Evolutionary conservation across 2,113 vertebrate species (phyloP), one percentile per base, ranked within the genome.

Genomic region (Indicator indicator): DNA sequence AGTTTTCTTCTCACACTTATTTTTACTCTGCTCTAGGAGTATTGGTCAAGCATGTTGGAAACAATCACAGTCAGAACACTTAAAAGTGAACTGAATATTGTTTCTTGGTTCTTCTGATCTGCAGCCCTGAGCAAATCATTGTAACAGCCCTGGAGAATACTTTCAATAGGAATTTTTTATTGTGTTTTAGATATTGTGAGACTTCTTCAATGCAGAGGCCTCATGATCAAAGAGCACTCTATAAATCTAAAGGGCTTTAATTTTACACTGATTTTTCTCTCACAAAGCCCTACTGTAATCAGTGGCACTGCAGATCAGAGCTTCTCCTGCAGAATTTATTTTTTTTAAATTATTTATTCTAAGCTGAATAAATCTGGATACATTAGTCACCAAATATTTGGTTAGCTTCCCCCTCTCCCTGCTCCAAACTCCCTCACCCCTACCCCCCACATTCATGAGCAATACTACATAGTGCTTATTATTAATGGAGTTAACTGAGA

Each of bases 221-320:
- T 52, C 21, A 58, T 94, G 59, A 91, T 93, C 87, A 95, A 94
- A 87, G 30, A 46, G 16, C 16, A 63, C 68, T 80, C 69, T 60
- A 80, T 63, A 90, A 58, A 79, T 81, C 54, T 33, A 91, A 44
- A 77, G n/a, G 18, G 21, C 23, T 92, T 91, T 92, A 94, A 91
- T 92, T 94, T 94, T 68, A 75, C 82, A 75, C 73, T 71, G 64
- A 91, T 94, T 91, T 91, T 11, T 60, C 60, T 89, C 62, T 71
- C 33, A 64, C 16, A 76, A 91, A 87, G 38, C 20, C 28, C 60
- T 62, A 17, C 13, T 80, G 65, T 89, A 86, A 86, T 54, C 0
- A 0, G 50, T 70, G 65, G 60, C 84, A 74, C 33, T 40, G 64
- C 7, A 71, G 15, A 92, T 59, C 44, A 55, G 32, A 68, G 16